phyloP scores from a whole-genome alignment of 1,140 invertebrate species.

The Aphaenogaster ashmeadi region DNA sequence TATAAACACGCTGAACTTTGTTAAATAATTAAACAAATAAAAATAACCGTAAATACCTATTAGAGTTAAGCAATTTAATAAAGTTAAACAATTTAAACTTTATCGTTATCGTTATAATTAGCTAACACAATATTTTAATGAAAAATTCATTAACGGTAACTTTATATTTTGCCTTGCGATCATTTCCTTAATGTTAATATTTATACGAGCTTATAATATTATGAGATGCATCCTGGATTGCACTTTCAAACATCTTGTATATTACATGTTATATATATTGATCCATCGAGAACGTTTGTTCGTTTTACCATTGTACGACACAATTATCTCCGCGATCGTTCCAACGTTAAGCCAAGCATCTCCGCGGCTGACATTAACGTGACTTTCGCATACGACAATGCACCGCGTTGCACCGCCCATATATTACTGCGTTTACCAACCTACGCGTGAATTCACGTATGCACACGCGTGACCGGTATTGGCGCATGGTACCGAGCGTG shows the following conservation, averaged over 20 bases:
- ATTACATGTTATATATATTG: not conserved
- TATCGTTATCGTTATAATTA: not conserved
- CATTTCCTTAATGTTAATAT: not conserved
- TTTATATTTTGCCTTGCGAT: not conserved
- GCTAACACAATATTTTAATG: not conserved
- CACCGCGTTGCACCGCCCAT: not conserved
- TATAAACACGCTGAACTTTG: not conserved
- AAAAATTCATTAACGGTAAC: not conserved
- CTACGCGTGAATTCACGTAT: constrained; percentile 38
- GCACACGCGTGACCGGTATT: constrained; percentile 23
- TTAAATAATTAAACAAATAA: not conserved
- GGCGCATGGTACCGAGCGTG: constrained; percentile 19
- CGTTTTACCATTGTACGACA: not conserved
- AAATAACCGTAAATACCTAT: not conserved
- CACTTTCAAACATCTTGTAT: not conserved
- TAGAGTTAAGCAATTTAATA: not conserved
- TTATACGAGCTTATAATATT: not conserved
- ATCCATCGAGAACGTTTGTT: not conserved
- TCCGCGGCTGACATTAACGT: constrained; percentile 36
- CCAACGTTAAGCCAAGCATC: not conserved
- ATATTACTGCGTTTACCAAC: constrained; percentile 21
- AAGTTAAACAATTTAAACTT: not conserved
- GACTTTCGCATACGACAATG: constrained; percentile 39
- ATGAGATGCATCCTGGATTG: not conserved
- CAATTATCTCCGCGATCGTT: not conserved